These are phyloP conservation scores for Pipistrellus pygmaeus DNA, from an alignment of 2,797 vertebrate species.

Conservation along the genomic window DNA sequence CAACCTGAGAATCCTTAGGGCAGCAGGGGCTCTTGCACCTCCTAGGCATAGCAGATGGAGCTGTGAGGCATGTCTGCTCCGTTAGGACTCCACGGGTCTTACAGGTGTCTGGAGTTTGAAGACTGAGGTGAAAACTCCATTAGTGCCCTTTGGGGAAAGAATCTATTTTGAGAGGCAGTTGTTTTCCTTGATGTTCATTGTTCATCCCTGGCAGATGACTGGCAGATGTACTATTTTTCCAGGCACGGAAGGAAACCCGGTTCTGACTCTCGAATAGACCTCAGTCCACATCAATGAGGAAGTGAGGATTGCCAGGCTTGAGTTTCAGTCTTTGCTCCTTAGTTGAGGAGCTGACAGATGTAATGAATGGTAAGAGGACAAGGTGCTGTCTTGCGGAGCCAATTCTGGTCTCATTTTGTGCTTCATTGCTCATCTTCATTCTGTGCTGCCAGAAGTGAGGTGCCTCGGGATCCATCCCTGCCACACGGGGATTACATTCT, in stretches of 20 bases:
- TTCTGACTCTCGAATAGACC: background rate
- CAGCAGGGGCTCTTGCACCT: background rate
- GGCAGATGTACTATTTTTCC: background rate
- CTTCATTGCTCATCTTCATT: background rate
- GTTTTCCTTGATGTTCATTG: slow-evolving; percentile 3
- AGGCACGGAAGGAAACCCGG: background rate
- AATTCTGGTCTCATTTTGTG: slow-evolving; percentile 54
- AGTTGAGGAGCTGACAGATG: background rate
- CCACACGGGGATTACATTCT: background rate
- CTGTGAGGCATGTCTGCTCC: background rate
- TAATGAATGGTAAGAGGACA: background rate
- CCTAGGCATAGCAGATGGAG: background rate
- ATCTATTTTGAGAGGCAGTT: background rate
- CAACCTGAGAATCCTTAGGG: background rate
- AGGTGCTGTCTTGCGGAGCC: background rate
- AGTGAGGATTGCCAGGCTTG: background rate
- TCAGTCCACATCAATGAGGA: background rate
- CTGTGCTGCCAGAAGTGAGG: background rate
- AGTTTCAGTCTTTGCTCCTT: background rate
- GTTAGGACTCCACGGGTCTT: background rate
- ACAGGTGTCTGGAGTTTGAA: background rate
- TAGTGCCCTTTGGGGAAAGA: background rate
- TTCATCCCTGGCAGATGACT: slow-evolving; percentile 2
- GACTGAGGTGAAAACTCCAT: background rate
- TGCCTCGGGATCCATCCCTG: background rate